phyloP scores from a whole-genome alignment of 2,113 vertebrate genomes.

The Ranitomeya variabilis region DNA sequence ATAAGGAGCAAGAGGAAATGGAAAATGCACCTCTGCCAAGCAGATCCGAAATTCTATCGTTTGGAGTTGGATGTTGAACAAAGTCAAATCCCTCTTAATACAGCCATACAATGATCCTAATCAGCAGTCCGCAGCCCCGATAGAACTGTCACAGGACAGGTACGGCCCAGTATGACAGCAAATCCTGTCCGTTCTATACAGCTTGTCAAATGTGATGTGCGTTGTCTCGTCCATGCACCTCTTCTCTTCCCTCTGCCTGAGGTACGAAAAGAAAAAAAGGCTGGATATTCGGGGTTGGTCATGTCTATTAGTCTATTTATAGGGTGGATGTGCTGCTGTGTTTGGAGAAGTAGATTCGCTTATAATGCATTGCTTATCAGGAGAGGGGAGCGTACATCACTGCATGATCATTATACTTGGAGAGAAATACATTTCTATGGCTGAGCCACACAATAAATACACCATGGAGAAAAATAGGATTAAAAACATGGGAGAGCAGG shows the following conservation, averaged over 20 bases:
- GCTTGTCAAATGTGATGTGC: slow-evolving; percentile 1
- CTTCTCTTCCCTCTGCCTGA: background rate
- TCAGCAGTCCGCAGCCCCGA: background rate
- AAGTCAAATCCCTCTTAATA: slow-evolving; percentile 32
- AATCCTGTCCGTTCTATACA: background rate
- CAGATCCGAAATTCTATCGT: slow-evolving; percentile 13
- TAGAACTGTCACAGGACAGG: slow-evolving; percentile 8
- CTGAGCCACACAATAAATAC: background rate
- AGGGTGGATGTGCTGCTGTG: slow-evolving; percentile 14
- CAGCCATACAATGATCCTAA: slow-evolving; percentile 1
- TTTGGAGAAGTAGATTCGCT: slow-evolving; percentile 29
- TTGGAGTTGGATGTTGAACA: slow-evolving; percentile 1
- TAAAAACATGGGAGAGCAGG: background rate
- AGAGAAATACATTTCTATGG: background rate
- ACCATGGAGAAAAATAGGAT: background rate
- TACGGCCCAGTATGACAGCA: background rate
- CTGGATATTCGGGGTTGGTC: background rate
- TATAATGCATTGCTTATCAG: background rate
- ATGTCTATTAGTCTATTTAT: slow-evolving; percentile 26
- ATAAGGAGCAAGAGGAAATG: slow-evolving; percentile 25
- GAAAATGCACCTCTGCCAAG: slow-evolving; percentile 3
- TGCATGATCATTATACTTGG: background rate
- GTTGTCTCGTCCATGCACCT: background rate
- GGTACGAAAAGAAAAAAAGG: background rate
- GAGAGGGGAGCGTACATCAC: slow-evolving; percentile 2